phyloP scores from a whole-genome alignment of 2,113 vertebrate genomes.

The Acanthisitta chloris region DNA sequence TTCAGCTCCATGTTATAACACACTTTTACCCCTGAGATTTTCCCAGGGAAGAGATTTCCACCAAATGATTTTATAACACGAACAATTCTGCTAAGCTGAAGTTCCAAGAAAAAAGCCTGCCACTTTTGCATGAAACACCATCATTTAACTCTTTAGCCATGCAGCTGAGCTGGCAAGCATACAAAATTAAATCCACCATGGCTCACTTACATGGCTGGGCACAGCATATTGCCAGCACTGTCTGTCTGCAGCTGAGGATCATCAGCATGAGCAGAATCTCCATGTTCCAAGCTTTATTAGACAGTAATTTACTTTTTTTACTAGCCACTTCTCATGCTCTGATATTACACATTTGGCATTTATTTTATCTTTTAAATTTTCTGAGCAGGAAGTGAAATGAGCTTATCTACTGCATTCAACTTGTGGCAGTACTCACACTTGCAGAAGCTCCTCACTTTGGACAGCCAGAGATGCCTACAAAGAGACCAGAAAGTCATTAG shows the following conservation, averaged over 20 bases:
- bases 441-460: slow-evolving; percentile 73
- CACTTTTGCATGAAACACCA: background rate
- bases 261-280: background rate
- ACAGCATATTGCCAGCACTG: background rate
- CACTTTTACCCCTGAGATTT: background rate
- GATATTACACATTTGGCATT: background rate
- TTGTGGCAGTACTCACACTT: slow-evolving; percentile 74
- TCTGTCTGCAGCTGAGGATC: background rate
- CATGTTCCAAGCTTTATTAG: background rate
- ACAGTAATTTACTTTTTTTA: background rate
- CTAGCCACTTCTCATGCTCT: background rate
- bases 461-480: slow-evolving; percentile 71
- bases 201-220: background rate
- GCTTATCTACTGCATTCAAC: background rate
- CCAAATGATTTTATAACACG: background rate
- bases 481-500: slow-evolving; percentile 15
- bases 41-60: background rate
- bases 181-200: background rate
- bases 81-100: background rate
- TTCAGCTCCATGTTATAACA: background rate
- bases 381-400: background rate
- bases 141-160: background rate
- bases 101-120: background rate
- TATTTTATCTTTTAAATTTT: background rate
- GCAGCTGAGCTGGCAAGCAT: background rate